Base-by-base conservation (phyloP, 2,113 vertebrate species). In the Psephotus haematonotus region DNA sequence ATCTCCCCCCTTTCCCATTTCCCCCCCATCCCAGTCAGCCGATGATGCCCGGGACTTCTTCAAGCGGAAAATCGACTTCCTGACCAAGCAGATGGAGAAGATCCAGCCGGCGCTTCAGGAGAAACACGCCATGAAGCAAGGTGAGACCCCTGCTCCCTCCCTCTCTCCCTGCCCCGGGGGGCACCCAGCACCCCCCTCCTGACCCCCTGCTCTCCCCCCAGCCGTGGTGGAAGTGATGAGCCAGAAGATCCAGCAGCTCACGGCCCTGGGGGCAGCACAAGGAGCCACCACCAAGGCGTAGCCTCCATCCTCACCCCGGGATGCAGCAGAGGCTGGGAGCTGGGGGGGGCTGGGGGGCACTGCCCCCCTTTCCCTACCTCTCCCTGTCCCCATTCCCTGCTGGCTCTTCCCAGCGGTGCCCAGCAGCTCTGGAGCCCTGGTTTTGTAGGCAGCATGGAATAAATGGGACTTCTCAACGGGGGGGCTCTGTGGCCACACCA, bases 71-170 rank as follows among this genome's bases (percentile, higher is more conserved):
- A 98, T 99, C 72, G 99, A 99, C 65, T 99, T 99, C 76, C 98
- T 99, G 49, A 99, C 99, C 14, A 99, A 99, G 95, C 99, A 99
- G 95, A 99, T 99, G 93, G 99, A 99, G 95, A 99, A 99, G 92
- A 99, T 99, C 94, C 99, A 99, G 86, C 99, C 99, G 11, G 98
- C 98, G 15, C 97, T 99, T 49, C 99, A 99, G 88, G 99, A 99
- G 95, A 99, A 99, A 78, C 98, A 99, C 17, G 97, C 97, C 50
- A 98, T 99, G 99, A 99, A 99, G 94, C 99, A 99, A 98, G 99
- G 99, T 99, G 22, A 92, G 80, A 35, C 6, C 35, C 37, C 22
- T 4, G 2, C 18, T 10, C 35, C 44, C n/a, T 22, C 20, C 13
- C 18, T 57, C 57, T 4, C 22, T 35, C 14, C 59, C 23, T 3